A percentile compares a stretch with the other conserved stretches of the same genome.
Evolutionary conservation across 2,113 vertebrate species (phyloP).

Genomic region (Sylvietta virens): DNA sequence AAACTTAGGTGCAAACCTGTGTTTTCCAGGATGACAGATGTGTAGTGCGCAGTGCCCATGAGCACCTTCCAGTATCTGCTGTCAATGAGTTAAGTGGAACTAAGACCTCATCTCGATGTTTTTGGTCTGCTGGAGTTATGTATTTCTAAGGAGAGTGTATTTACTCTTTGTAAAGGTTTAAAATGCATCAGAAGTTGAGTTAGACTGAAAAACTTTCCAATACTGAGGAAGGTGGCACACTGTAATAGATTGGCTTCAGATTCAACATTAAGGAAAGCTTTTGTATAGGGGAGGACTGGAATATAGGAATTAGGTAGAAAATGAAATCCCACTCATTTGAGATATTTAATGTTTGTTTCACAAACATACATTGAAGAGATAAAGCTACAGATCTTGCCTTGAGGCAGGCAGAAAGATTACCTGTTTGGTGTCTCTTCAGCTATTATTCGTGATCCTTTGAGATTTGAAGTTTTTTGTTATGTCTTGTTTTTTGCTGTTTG

Average conservation of each 20-base stretch:
- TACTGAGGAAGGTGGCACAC: neutral
- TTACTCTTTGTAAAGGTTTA: neutral
- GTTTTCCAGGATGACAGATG: neutral
- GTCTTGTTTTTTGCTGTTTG: neutral
- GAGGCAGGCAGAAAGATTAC: neutral
- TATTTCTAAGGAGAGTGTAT: neutral
- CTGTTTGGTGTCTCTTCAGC: neutral
- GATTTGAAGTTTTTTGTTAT: neutral
- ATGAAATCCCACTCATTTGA: neutral
- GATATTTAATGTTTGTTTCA: neutral
- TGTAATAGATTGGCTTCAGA: neutral
- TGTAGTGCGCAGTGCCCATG: fast-evolving
- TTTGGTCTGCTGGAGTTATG: neutral
- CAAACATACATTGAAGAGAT: neutral
- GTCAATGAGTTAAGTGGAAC: neutral
- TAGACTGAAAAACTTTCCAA: neutral
- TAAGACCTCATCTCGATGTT: neutral
- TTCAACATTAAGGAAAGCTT: neutral
- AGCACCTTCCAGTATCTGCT: neutral
- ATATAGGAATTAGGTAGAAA: neutral
- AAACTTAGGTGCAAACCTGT: neutral
- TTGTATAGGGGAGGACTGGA: neutral
- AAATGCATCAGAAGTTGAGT: neutral
- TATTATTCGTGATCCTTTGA: neutral
- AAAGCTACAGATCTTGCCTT: neutral